A percentile compares a stretch with the other conserved stretches of the same genome.
Evolutionary conservation across 2,888 invertebrate species (phyloP).

Genomic region (Netelia virgata): DNA sequence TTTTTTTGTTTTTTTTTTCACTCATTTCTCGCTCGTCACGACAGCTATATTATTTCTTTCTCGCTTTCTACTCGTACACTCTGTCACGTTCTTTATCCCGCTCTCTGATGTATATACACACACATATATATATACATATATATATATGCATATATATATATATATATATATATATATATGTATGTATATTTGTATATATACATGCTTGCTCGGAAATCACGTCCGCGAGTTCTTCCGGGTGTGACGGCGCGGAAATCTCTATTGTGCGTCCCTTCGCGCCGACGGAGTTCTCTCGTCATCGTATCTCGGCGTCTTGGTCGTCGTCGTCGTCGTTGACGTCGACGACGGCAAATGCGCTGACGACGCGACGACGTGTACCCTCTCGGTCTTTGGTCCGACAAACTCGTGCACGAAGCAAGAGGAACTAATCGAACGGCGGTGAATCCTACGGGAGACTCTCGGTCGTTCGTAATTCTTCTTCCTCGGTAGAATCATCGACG

Average conservation of each 20-base stretch:
- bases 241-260: conserved; percentile 79
- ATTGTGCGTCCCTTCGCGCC: conserved; percentile 69
- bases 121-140: neutral
- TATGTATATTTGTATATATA: neutral
- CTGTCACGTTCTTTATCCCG: conserved; percentile 34
- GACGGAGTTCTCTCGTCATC: conserved; percentile 1
- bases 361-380: conserved; percentile 40
- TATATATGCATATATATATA: no score
- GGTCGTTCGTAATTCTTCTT: conserved; percentile 42
- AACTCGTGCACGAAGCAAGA: conserved; percentile 52
- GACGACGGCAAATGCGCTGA: conserved; percentile 40
- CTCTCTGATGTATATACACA: conserved; percentile 17
- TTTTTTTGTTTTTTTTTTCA: conserved; percentile 3
- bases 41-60: conserved; percentile 56
- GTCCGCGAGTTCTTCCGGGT: conserved; percentile 73
- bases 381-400: conserved; percentile 14
- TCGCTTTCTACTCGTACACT: conserved; percentile 13
- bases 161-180: no score
- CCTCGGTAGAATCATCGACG: conserved; percentile 24
- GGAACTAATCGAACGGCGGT: conserved; percentile 54
- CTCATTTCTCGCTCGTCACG: conserved; percentile 12
- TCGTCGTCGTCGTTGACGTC: conserved; percentile 14
- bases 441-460: conserved; percentile 24
- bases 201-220: conserved; percentile 73
- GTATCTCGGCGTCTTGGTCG: neutral